Base-by-base conservation (phyloP, 1,140 invertebrate genomes). In the Pygmarrhopalites habei region DNA sequence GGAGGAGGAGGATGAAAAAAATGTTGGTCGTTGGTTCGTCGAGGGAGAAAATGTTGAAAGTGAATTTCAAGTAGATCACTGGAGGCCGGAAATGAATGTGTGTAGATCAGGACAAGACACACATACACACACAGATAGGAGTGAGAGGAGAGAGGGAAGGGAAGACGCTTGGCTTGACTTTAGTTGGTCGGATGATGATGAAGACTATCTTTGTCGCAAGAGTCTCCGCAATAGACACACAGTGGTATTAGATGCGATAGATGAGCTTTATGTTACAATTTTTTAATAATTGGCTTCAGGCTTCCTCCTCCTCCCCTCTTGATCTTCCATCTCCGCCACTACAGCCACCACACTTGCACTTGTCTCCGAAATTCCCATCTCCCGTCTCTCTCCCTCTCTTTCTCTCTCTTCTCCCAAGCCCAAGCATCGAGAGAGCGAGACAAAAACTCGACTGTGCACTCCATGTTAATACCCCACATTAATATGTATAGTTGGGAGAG, bases 261-360 rank as follows among this genome's bases (percentile, higher is more conserved):
- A 62, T 62, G 52, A 62, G 51, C 41, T 62, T 61, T 26, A 25
- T 57, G 53, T 28, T 58, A 58, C 56, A 52, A 61, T 61, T 61
- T 56, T 46, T 3, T 60, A 61, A 67, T 67, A 67, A 63, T 67
- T 67, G 56, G 61, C 65, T 60, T 35, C 55, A 60, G 61, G 61
- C 29, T 60, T 60, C 49, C 49, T 7, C 23, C 14, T 3, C 21
- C 61, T 26, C 49, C 49, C 28, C 49, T 7, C 7, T 49, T 49
- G 46, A 49, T 49, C 46, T 49, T 62, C 60, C 51, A 41, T 30
- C 47, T 59, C 44, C 29, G 39, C 59, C 49, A 39, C 47, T n/a
- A n/a, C n/a, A n/a, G n/a, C n/a, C 49, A 41, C 59, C 47, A 30
- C 59, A 28, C 39, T 59, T 49, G 41, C 30, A 28, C 28, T 19